Conservation (phyloP, 2,797 vertebrate species). For the Melanotaenia pygmaea region DNA sequence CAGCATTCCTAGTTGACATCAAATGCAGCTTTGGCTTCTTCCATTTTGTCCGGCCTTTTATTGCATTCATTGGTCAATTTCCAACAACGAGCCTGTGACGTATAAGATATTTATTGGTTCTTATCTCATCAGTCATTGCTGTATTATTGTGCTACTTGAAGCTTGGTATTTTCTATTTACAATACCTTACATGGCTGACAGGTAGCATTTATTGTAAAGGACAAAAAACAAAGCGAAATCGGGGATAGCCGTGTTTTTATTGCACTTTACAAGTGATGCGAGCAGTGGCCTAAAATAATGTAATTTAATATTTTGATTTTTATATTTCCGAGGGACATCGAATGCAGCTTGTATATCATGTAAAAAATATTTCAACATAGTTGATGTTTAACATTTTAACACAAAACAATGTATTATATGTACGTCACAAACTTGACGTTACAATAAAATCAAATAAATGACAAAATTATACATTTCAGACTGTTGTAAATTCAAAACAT, state of each 20-base stretch:
- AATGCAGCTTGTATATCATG: neutral
- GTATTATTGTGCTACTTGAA: neutral
- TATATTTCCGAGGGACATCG: neutral
- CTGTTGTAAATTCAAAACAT: neutral
- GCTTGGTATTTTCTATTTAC: neutral
- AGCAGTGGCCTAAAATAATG: neutral
- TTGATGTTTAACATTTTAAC: neutral
- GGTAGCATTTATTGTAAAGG: neutral
- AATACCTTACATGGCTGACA: neutral
- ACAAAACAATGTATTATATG: neutral
- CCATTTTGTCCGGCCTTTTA: slow-evolving; percentile 51
- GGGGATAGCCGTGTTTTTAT: neutral
- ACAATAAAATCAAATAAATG: too few relatives aligned
- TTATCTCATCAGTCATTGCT: neutral
- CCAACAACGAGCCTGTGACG: slow-evolving; percentile 33
- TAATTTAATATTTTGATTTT: neutral
- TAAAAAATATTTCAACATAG: slow-evolving; percentile 8
- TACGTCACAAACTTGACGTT: fast-evolving
- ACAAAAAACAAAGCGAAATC: neutral
- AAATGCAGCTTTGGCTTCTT: neutral
- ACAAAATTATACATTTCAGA: neutral
- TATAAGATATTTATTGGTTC: slow-evolving; percentile 42
- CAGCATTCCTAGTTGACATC: neutral
- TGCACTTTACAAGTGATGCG: neutral
- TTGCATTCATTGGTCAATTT: slow-evolving; percentile 48